Evolutionary conservation across 2,888 invertebrate genomes (phyloP), one percentile per base, ranked within the genome.

Genomic region (Ashinkailepas kermadecensis): DNA sequence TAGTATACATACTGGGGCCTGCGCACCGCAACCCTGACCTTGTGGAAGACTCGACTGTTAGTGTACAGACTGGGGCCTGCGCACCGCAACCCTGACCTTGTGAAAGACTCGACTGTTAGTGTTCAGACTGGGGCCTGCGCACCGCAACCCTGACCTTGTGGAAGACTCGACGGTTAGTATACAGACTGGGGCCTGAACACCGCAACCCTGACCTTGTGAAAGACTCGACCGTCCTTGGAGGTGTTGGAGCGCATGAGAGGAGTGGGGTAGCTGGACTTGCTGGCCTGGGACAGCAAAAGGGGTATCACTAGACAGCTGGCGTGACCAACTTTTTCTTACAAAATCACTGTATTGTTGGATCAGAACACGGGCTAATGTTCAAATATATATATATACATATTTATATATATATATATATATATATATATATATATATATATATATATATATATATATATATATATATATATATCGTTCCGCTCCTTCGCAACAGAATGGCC

Each of bases 151-250:
- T 74, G 74, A 74, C 74, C 74, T 62, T 84, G 83, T n/a, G 83
- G 83, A 23, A 83, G 83, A 15, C 83, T 81, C 74, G 15, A 9
- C 74, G 84, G 83, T 81, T 83, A 84, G 15, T 84, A 79, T n/a
- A 84, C 6, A 18, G 21, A 18, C 18, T 18, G 18, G 21, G 18
- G 21, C 18, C 8, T 1, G 0, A 10, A n/a, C 21, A 64, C 64
- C n/a, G 4, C 15, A 15, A 7, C 15, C 25, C 70, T 74, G 74
- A 74, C 74, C 74, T 64, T 84, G 83, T n/a, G 83, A 83, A 25
- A 83, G 83, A 15, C 83, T 81, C 74, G 18, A 10, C 74, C 84
- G 83, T 81, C 84, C 84, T 21, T 84, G 80, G n/a, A 84, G 82
- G 54, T 84, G 81, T 81, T 80, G 64, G 80, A 78, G 78, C 78